Evolutionary conservation across 2,113 vertebrate species (phyloP).

Genomic region (Amblyopsis rosae): DNA sequence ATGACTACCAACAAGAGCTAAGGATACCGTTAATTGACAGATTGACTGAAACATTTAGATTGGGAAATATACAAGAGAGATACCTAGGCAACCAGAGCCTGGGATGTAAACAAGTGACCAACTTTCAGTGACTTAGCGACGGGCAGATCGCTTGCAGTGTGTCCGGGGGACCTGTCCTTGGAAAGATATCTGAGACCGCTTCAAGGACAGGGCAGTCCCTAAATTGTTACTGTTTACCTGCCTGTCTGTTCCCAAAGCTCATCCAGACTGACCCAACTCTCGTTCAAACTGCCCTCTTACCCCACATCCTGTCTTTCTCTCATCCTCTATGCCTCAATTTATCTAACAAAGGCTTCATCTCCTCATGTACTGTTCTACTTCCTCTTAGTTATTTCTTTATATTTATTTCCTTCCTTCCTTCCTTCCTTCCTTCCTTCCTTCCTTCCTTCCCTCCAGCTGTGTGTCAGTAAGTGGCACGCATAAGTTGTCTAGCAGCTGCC

Average conservation of each 20-base stretch:
- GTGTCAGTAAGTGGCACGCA: no score
- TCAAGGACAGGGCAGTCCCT: conserved; percentile 9
- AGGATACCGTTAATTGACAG: no score
- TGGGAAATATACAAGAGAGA: no score
- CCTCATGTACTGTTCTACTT: background rate
- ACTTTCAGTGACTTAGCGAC: no score
- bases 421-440: no score
- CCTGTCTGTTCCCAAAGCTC: conserved; percentile 37
- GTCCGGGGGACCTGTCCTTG: conserved; percentile 28
- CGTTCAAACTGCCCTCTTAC: conserved; percentile 13
- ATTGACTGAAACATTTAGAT: no score
- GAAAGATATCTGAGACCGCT: conserved; percentile 23
- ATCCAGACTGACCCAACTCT: conserved; percentile 19
- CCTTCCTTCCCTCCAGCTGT: no score
- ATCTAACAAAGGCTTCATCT: background rate
- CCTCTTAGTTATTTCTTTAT: conserved; percentile 13
- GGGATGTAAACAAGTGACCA: no score
- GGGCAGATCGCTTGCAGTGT: no score
- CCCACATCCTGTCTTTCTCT: background rate
- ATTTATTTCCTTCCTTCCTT: background rate
- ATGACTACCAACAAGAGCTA: no score
- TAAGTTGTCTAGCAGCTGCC: no score
- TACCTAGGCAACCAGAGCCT: no score
- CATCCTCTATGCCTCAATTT: conserved; percentile 20
- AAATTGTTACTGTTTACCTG: conserved; percentile 14